Evolutionary conservation across 2,797 vertebrate genomes (phyloP).

Genomic region (Intellagama lesueurii): DNA sequence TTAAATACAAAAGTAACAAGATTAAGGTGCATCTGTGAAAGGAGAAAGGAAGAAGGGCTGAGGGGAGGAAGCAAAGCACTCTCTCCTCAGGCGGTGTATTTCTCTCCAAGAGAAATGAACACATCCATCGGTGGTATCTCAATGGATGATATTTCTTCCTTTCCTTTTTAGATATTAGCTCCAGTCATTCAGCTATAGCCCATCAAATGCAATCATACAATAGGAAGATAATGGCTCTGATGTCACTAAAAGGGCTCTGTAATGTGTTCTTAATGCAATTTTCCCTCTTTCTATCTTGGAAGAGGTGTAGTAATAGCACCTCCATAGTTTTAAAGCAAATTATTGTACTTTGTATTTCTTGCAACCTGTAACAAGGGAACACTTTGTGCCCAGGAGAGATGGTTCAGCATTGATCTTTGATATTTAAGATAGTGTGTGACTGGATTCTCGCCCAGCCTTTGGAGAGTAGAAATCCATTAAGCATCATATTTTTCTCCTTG

Average conservation of each 20-base stretch:
- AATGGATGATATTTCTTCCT: neutral
- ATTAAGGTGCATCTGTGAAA: neutral
- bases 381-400: conserved; percentile 6
- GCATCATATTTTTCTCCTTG: neutral
- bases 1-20: conserved; percentile 3
- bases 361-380: conserved; percentile 3
- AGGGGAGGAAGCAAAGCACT: neutral
- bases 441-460: conserved; percentile 3
- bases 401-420: conserved; percentile 6
- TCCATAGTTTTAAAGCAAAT: conserved; percentile 41
- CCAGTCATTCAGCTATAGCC: conserved; percentile 23
- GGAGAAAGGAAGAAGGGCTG: neutral
- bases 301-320: conserved; percentile 7
- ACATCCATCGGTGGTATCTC: neutral
- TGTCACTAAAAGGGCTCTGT: conserved; percentile 30
- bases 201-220: conserved; percentile 39
- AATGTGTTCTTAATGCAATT: conserved; percentile 43
- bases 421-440: neutral
- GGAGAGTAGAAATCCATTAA: neutral
- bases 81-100: neutral
- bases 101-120: conserved; percentile 27
- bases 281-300: conserved; percentile 1
- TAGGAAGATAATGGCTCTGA: conserved; percentile 21
- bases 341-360: conserved; percentile 32
- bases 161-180: neutral